Evolutionary conservation across 2,113 vertebrate genomes (phyloP), one percentile per base, ranked within the genome.

Genomic region (Anseranas semipalmata): DNA sequence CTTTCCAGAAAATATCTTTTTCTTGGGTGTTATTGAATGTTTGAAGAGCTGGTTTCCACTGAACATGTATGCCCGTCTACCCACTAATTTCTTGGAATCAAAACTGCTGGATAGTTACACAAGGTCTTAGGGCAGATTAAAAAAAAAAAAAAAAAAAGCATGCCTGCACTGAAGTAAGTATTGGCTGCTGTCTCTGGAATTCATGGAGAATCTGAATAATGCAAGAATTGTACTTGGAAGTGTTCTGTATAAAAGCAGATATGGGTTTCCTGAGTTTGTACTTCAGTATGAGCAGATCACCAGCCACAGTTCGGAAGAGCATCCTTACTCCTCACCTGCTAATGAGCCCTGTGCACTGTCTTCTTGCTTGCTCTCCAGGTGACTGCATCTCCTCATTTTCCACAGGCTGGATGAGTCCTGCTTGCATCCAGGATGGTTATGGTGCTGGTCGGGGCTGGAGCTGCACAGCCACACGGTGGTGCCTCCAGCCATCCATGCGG

Each of bases 401-500:
- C 1, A 0, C 43, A 62, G n/a, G 27, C 39, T 35, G 27, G 18
- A 41, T 17, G 32, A 52, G 16, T 35, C n/a, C 45, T 50, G 3
- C 27, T 48, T n/a, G 25, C 28, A 6, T 11, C 6, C 14, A 1
- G 67, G 7, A 4, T n/a, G 32, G 21, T 10, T 7, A 28, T 1
- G 14, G 5, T 4, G 62, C 50, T 15, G 37, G 2, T 43, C 48
- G 65, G 2, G 15, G 2, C 33, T 10, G 78, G 9, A 59, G 74
- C 19, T 32, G 48, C 43, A 3, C 71, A 6, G 7, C 18, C 43
- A 24, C 35, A 0, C 0, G 56, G 20, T 62, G 53, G 14, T 50
- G 30, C 60, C 68, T 15, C 0, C 37, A n/a, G 25, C 21, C 86
- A 17, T 53, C 35, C 41, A 0, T 0, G 27, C 0, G 46, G 16